Evolutionary conservation across 2,888 invertebrate genomes (phyloP), one percentile per base, ranked within the genome.

Genomic region (Dynastes hyllus): DNA sequence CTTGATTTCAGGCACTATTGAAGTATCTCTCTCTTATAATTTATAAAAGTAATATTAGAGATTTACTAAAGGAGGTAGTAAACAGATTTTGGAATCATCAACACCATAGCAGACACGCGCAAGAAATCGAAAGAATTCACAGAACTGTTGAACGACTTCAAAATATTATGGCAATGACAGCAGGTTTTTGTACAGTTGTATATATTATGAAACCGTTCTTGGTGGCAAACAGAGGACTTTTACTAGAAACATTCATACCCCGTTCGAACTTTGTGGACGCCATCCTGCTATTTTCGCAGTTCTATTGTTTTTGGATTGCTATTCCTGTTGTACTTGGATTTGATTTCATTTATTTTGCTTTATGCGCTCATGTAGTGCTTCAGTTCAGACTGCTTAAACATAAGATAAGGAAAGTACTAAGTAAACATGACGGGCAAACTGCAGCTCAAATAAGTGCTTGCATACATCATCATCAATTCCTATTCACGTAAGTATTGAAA

Each of bases 271-370:
- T 53, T 16, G n/a, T 53, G 37, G 66, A 66, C 13, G 40, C 40
- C n/a, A 37, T 66, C n/a, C 1, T 66, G 11, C 9, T 66, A 37
- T 1, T 27, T 32, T 66, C 16, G n/a, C 66, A 66, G 3, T 66
- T 22, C 27, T 66, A 66, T 16, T n/a, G n/a, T 37, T 13, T 66
- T 32, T 40, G n/a, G n/a, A 13, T 66, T 13, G 40, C 13, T 9
- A 37, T 37, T 13, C 11, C 16, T 2, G 27, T 37, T 37, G 40
- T 66, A 13, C 11, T 40, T 13, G 66, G 66, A 32, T 66, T 37
- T n/a, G 66, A 66, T 66, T 66, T n/a, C 13, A 32, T 66, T 13
- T 66, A 66, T 37, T 32, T 61, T 1, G 16, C 61, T 22, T 22
- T 22, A 3, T 61, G 61, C 11, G 27, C 22, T 9, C 61, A 29